Evolutionary conservation across 2,888 invertebrate species (phyloP).

Genomic region (Palloptera scutellata): DNA sequence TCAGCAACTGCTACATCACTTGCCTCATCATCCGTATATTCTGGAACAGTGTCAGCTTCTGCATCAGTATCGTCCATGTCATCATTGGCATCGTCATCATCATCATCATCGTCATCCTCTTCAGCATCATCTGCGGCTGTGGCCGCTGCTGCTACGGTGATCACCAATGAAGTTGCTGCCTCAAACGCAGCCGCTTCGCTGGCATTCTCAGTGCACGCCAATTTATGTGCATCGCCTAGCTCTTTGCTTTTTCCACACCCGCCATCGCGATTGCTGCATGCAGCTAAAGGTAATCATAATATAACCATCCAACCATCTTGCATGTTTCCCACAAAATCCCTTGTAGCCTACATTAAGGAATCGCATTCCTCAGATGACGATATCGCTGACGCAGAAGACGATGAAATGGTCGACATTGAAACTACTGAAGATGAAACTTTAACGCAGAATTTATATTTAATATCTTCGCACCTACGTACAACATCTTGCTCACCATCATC

Average conservation of each 20-base stretch:
- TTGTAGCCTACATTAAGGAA: neutral
- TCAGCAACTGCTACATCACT: conserved; percentile 40
- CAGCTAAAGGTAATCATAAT: conserved; percentile 10
- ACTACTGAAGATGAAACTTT: conserved; percentile 76
- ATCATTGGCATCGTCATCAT: conserved; percentile 26
- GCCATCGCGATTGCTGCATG: neutral
- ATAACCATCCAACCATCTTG: neutral
- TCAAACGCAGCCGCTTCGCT: conserved; percentile 17
- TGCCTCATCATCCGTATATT: conserved; percentile 34
- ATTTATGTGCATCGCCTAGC: neutral
- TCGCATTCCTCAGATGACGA: neutral
- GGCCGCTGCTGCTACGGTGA: neutral
- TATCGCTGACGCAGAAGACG: conserved; percentile 43
- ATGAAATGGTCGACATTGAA: conserved; percentile 87
- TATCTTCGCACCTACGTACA: no score
- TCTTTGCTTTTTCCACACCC: neutral
- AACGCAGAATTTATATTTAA: no score
- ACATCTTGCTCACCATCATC: no score
- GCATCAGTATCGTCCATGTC: conserved; percentile 10
- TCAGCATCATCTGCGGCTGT: neutral
- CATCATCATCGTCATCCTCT: conserved; percentile 11
- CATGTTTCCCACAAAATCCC: neutral
- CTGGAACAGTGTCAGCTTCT: neutral
- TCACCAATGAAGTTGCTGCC: neutral
- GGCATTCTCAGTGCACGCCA: neutral